A percentile compares a stretch with the other conserved stretches of the same genome.
phyloP scores from a whole-genome alignment of 2,888 invertebrate genomes.

The Zele albiditarsus region DNA sequence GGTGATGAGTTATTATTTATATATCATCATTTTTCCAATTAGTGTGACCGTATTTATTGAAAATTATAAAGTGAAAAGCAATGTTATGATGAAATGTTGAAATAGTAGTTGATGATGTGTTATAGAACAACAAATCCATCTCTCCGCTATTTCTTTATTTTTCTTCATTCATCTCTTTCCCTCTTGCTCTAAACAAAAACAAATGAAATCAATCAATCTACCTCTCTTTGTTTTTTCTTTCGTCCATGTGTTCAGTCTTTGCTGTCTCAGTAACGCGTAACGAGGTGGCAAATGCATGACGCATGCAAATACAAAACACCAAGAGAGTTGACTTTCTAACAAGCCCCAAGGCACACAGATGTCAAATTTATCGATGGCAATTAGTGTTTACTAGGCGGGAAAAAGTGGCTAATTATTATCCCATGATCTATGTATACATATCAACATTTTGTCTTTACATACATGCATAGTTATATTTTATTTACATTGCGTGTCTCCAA shows the following conservation, averaged over 20 bases:
- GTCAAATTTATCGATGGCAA: slow-evolving; percentile 57
- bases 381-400: slow-evolving; percentile 47
- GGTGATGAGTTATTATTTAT: no score
- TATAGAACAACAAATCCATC: background rate
- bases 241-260: background rate
- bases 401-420: slow-evolving; percentile 54
- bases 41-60: background rate
- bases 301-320: slow-evolving; percentile 39
- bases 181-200: background rate
- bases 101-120: background rate
- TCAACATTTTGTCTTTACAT: background rate
- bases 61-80: background rate
- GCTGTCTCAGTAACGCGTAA: slow-evolving; percentile 37
- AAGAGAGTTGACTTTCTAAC: slow-evolving; percentile 52
- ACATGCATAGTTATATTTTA: slow-evolving; percentile 8
- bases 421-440: slow-evolving; percentile 27
- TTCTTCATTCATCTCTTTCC: background rate
- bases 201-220: no score
- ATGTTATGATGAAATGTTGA: background rate
- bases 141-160: background rate
- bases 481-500: background rate
- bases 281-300: slow-evolving; percentile 46
- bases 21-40: background rate
- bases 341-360: slow-evolving; percentile 39
- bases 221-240: background rate